Evolutionary conservation across 2,113 vertebrate genomes (phyloP), one percentile per base, ranked within the genome.

Genomic region (Glaucomys volans): DNA sequence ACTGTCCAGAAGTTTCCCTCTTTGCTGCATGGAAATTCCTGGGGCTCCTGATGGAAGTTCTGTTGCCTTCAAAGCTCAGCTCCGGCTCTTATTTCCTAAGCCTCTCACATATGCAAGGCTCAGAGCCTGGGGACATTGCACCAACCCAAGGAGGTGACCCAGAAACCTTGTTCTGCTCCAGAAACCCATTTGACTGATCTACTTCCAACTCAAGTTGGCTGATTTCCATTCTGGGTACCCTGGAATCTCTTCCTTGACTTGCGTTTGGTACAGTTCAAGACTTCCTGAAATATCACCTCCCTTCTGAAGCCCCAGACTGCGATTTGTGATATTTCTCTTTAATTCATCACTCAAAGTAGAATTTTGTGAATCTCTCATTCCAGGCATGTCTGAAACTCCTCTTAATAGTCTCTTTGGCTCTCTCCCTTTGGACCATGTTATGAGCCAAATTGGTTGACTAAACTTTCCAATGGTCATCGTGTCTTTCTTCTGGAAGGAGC

Each of bases 11-110:
- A 82, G 9, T 35, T 2, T 52, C 47, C 37, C 44, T 50, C 40
- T 9, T 5, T 3, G 22, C 24, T 7, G 28, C 20, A 22, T 28
- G 37, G 16, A 57, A 24, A 74, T 10, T 47, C 9, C 0, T 42
- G 26, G 16, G 9, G n/a, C 59, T 13, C 6, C 1, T 2, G 18
- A 37, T 4, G 4, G 13, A 54, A 18, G 66, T 3, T 8, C 26
- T 35, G 5, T 9, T 2, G 1, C 2, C 14, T 2, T 28, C 9
- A 9, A 32, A 59, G 37, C 40, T 4, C 32, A 35, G 0, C n/a
- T 37, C 26, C n/a, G n/a, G n/a, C n/a, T n/a, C 26, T 44, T 4
- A 54, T 37, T 32, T 37, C 17, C 1, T 28, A 4, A 0, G 8
- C 13, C 3, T 66, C 14, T 35, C 17, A 22, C 8, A 32, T 1